Conservation (phyloP, 2,113 vertebrate genomes). For the Microtus richardsoni region DNA sequence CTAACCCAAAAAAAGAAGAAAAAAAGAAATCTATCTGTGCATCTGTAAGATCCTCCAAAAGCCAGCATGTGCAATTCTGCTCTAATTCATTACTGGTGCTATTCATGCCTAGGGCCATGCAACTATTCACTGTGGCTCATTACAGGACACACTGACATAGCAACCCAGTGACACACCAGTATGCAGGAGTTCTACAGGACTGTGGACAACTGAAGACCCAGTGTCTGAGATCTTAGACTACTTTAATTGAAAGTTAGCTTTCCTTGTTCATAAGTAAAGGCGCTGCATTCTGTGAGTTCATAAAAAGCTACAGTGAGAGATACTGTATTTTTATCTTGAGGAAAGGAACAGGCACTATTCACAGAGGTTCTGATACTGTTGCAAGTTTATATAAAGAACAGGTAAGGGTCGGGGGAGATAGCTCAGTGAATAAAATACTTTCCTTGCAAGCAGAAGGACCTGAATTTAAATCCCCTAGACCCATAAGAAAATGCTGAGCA, state of each 20-base stretch:
- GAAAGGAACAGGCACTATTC: background rate
- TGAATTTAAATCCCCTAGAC: background rate
- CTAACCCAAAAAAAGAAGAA: background rate
- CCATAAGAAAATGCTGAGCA: background rate
- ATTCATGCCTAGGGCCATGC: background rate
- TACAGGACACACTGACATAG: background rate
- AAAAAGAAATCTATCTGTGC: background rate
- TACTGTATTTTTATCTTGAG: background rate
- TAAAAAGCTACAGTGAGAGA: background rate
- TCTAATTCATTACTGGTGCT: too few relatives aligned
- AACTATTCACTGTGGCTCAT: background rate
- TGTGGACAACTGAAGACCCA: fast-evolving
- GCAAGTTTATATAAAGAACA: background rate
- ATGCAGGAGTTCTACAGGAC: background rate
- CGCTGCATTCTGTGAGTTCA: background rate
- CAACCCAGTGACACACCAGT: background rate
- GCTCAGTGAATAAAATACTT: background rate
- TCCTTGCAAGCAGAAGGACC: background rate
- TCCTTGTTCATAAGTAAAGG: background rate
- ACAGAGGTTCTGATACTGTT: background rate
- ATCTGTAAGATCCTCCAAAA: background rate
- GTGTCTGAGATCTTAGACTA: background rate
- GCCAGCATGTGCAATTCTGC: background rate
- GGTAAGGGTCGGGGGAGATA: background rate
- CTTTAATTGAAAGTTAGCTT: background rate